Base-by-base conservation (phyloP, 2,797 vertebrate species). In the Alcedo atthis region DNA sequence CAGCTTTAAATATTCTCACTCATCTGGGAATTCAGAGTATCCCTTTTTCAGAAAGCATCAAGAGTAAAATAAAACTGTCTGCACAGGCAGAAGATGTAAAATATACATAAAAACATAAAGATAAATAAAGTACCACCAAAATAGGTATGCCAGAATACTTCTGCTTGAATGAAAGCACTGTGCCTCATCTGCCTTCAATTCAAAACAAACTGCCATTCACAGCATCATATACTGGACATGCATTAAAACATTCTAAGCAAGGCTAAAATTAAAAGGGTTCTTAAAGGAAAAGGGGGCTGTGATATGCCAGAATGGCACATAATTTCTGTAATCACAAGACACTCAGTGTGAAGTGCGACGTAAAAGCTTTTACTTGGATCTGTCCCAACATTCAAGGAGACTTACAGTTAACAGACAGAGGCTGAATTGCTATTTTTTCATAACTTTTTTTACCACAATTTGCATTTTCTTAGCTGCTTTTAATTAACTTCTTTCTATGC, bases 401-500 rank as follows among this genome's bases (percentile, higher is more conserved):
- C 14, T 51, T 59, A 54, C 14, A 51, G 62, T 55, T 81, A 67
- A 71, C 40, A 69, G 40, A 48, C 5, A 37, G 67, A 87, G 43
- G 33, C 75, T 46, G 45, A 76, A 94, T 89, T 80, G 75, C 42
- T 55, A 63, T 66, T 87, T 46, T 89, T 87, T 86, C n/a, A 59
- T 61, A 79, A 82, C 25, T 17, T 30, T 59, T 85, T 89, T 59
- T n/a, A 3, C 32, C 25, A 85, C 40, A 45, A 77, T 92, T 90
- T 90, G 22, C 85, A 90, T 93, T 94, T 94, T 91, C 83, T 76
- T 93, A 40, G 58, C 90, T 76, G 73, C 71, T 85, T 95, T 96
- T 96, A 96, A 96, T 95, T 96, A 93, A 92, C 69, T 91, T 97
- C 42, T 68, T 67, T 53, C 73, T 87, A 46, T 55, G 82, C 82